Evolutionary conservation across 2,113 vertebrate genomes (phyloP), one percentile per base, ranked within the genome.

Genomic region (Poecile atricapillus): DNA sequence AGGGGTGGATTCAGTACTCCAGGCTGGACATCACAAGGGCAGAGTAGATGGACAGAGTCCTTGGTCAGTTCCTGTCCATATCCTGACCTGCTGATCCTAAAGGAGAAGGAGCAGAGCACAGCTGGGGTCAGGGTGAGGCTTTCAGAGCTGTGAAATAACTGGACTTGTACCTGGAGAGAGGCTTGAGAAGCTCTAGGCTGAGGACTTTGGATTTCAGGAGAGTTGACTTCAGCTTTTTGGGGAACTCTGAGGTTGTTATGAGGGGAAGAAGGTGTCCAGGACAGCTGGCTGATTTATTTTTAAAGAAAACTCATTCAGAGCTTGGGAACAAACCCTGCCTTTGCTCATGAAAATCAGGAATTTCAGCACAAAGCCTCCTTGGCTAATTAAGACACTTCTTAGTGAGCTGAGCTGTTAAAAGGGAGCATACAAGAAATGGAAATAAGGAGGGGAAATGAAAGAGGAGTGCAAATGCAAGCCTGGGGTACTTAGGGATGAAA

Each of bases 351-450:
- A 95, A 94, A 94, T 76, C 75, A 91, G 94, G 94, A 90, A 73
- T 90, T 85, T 82, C 82, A 76, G 78, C 88, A 97, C 94, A 94
- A 96, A 97, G 92, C 92, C 82, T 50, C 49, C 94, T 90, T 58
- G 70, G 75, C 85, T 97, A 96, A 96, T 97, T 95, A 95, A 94
- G 92, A 93, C 19, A 41, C 90, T 95, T 81, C 81, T 91, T 90
- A 91, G 74, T 2, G 58, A 97, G 52, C 44, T 7, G 67, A 83
- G 88, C 88, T 83, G 53, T n/a, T 93, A 88, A 95, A 96, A 95
- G 67, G 78, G 70, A 93, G 69, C 85, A 90, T 64, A 93, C 24
- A 97, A 94, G 83, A 91, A 96, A 96, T 96, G 95, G 92, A 95
- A 97, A 97, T 96, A 82, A 95, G 85, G 95, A 78, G 58, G 56